Evolutionary conservation across 2,797 vertebrate genomes (phyloP), one percentile per base, ranked within the genome.

Genomic region (Falco novaeseelandiae): DNA sequence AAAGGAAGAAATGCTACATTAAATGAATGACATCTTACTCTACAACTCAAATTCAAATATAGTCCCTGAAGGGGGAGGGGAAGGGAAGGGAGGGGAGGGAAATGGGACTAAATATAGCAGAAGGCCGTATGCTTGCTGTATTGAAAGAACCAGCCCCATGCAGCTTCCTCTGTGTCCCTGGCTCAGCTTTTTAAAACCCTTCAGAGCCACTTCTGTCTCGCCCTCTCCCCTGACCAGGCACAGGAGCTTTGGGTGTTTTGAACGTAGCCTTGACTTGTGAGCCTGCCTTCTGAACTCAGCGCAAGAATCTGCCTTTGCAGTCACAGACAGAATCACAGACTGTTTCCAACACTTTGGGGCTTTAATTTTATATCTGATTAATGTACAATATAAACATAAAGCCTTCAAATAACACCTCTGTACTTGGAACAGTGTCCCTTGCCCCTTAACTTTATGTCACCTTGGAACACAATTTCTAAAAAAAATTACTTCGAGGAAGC

Each of bases 71-170:
- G 67, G 59, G 71, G 83, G 81, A 84, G 21, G 57, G 36, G 34
- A 86, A 84, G n/a, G 55, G 44, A 85, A 72, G 55, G 48, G 22
- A 90, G 55, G 42, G 42, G 54, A 66, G 69, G 51, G 61, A 70
- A 87, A 55, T 13, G 9, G 16, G 44, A 55, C 85, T 96, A 95
- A 95, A 96, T 88, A 94, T 88, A 96, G 87, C 82, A 91, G 79
- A 30, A 40, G 16, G 65, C 49, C 29, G 88, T 74, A 81, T 25
- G 49, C 70, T 83, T 0, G 0, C 65, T 79, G 40, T 16, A 54
- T 59, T 82, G 46, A 65, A 71, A 57, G 63, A 90, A 87, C 18
- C 23, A 70, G 59, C 32, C 42, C 78, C 46, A 49, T 8, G 21
- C 62, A 57, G 69, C 58, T 95, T 95, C 66, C 89, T 88, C 54